Evolutionary conservation across 2,113 vertebrate species (phyloP).

Genomic region (Erythrolamprus reginae): DNA sequence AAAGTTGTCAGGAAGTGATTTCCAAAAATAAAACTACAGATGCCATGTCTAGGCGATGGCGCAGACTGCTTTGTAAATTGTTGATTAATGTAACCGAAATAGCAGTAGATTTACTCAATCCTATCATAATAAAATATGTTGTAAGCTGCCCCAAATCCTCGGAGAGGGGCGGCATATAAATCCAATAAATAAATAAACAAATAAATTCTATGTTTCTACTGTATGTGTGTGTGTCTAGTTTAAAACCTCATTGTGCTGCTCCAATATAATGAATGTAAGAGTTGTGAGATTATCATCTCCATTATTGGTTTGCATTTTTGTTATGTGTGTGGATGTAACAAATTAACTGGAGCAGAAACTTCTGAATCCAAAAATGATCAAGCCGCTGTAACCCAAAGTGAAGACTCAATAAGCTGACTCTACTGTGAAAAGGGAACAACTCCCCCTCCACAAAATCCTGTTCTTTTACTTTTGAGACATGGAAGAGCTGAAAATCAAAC

Average conservation of each 20-base stretch:
- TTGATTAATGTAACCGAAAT: not conserved
- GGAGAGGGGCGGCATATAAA: no score
- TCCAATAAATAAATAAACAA: no score
- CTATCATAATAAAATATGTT: not conserved
- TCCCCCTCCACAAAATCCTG: no score
- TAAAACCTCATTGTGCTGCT: not conserved
- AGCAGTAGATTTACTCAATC: not conserved
- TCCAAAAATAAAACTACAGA: not conserved
- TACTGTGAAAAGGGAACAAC: not conserved
- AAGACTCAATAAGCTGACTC: not conserved
- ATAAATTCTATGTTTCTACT: not conserved
- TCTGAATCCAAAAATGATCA: not conserved
- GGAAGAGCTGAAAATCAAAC: no score
- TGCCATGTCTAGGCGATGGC: not conserved
- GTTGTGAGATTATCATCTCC: not conserved
- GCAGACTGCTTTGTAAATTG: not conserved
- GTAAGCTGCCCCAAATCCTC: no score
- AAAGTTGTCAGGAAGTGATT: not conserved
- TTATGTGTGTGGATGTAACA: not conserved
- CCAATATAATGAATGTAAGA: not conserved
- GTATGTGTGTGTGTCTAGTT: not conserved
- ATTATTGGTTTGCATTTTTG: not conserved
- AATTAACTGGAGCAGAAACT: not conserved
- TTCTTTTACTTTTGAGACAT: no score
- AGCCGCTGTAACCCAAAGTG: not conserved